Evolutionary conservation across 1,140 invertebrate species (phyloP).

Genomic region (Sitobion miscanthi): DNA sequence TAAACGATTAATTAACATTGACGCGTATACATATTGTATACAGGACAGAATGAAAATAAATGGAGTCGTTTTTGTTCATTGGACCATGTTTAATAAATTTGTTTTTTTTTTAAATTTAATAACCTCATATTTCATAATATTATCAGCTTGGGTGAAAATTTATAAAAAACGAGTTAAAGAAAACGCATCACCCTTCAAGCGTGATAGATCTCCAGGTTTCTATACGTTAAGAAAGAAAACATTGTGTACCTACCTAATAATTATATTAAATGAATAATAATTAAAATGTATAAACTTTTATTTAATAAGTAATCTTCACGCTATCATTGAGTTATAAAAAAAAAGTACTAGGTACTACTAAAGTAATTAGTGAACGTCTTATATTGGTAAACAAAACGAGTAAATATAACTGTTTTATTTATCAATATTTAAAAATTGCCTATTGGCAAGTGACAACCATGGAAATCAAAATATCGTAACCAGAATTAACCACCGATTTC

Average conservation of each 20-base stretch:
- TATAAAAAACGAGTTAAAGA: neutral
- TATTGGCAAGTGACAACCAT: neutral
- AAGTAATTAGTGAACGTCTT: neutral
- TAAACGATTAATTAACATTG: neutral
- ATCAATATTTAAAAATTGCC: neutral
- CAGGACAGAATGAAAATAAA: neutral
- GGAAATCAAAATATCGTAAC: neutral
- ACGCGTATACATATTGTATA: neutral
- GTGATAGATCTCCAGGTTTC: neutral
- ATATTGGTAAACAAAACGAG: neutral
- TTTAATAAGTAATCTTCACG: neutral
- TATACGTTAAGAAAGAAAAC: neutral
- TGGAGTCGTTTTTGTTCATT: neutral
- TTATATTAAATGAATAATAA: neutral
- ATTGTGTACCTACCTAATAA: neutral
- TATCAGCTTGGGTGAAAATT: neutral
- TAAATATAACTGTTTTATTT: neutral
- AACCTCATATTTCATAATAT: neutral
- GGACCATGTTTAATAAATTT: neutral
- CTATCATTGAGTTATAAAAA: neutral
- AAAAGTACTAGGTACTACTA: neutral
- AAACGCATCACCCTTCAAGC: neutral
- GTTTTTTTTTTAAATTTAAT: neutral
- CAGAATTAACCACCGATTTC: neutral
- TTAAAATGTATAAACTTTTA: neutral